Percentiles rank a stretch among this genome's conserved stretches.
Evolutionary conservation across 2,888 invertebrate genomes (phyloP).

Genomic region (Lasius platythorax): DNA sequence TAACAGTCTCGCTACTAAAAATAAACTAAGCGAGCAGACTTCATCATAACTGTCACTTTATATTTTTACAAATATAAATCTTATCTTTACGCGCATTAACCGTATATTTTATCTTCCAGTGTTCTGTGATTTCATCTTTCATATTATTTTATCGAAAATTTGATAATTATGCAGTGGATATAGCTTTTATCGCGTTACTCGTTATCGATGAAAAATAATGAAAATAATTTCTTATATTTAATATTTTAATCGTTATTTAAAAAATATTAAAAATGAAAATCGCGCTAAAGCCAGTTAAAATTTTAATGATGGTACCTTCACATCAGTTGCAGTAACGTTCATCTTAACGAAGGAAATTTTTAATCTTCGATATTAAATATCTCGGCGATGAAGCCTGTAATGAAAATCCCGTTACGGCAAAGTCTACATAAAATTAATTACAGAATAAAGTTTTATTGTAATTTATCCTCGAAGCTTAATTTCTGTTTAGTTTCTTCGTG

Average conservation of each 20-base stretch:
- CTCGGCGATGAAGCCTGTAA: not conserved
- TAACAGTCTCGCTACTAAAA: not conserved
- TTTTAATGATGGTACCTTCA: not conserved
- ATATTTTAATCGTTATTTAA: not conserved
- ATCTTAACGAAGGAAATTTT: conserved; percentile 1
- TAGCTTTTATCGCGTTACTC: not conserved
- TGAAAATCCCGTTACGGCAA: not conserved
- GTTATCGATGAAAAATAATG: not conserved
- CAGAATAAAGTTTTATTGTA: not conserved
- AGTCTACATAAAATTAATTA: conserved; percentile 19
- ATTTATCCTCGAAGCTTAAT: not conserved
- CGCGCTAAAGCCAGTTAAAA: not conserved
- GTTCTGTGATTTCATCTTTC: not conserved
- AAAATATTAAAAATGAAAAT: not conserved
- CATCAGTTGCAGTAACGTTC: not conserved
- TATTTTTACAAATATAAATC: not conserved
- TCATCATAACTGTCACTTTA: not conserved
- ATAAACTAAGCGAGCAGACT: not conserved
- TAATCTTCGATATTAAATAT: conserved; percentile 29
- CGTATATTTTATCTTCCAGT: not conserved
- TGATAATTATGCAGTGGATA: not conserved
- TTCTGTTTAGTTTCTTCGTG: not conserved
- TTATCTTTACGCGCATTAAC: not conserved
- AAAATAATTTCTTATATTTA: not conserved
- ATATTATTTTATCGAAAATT: not conserved